phyloP scores from a whole-genome alignment of 2,113 vertebrate species.

The Nothocercus nigrocapillus region DNA sequence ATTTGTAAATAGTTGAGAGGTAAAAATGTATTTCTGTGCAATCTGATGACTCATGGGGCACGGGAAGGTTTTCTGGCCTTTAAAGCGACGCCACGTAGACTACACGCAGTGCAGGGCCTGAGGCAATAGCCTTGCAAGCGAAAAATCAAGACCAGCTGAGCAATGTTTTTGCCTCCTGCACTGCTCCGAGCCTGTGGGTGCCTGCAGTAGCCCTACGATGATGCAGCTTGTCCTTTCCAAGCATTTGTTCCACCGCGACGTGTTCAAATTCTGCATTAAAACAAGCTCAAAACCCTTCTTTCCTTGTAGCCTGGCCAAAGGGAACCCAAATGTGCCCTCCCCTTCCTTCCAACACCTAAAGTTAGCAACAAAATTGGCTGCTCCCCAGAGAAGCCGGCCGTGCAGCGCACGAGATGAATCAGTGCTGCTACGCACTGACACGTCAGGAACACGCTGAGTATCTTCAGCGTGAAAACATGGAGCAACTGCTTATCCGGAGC shows the following conservation, averaged over 20 bases:
- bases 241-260: not conserved
- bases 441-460: not conserved
- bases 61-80: constrained; percentile 26
- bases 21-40: constrained; percentile 32
- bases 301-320: not conserved
- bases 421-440: not conserved
- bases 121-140: not conserved
- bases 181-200: not conserved
- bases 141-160: not conserved
- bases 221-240: not conserved
- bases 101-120: not conserved
- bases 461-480: not conserved
- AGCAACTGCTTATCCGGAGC: not conserved
- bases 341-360: not conserved
- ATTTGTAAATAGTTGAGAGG: constrained; percentile 52
- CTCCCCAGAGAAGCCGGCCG: not conserved
- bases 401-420: not conserved
- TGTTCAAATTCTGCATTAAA: not conserved
- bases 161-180: not conserved
- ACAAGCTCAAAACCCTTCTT: not conserved
- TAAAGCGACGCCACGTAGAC: not conserved
- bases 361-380: not conserved
- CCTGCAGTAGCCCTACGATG: not conserved
- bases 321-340: not conserved
- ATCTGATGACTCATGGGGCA: constrained; percentile 48